Evolutionary conservation across 2,113 vertebrate species (phyloP), one percentile per base, ranked within the genome.

Genomic region (Platysternon megacephalum): DNA sequence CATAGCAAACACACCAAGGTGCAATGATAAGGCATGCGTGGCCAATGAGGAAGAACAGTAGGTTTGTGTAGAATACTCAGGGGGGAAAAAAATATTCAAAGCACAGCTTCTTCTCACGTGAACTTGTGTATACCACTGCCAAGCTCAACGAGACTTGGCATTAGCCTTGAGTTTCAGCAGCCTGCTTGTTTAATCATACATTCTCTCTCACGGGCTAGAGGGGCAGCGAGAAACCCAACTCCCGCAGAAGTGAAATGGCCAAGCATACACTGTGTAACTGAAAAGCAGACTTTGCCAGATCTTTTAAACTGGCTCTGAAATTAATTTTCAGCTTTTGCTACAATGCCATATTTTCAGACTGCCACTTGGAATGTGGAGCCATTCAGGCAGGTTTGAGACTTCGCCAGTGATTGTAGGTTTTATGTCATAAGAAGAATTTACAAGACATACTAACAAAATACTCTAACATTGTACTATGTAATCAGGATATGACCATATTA

Each of bases 291-390:
- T 51, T 51, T 51, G 48, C 48, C 79, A 51, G 48, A 35, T 12
- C 32, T 48, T 49, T 79, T 35, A 79, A 79, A 51, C 48, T 21
- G 5, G 79, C 48, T 12, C 17, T 21, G 17, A 52, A 80, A 22
- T 11, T 11, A 51, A 49, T 29, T 5, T 22, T 19, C 12, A 11
- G 79, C 49, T 32, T 80, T 48, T 79, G 46, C 48, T 49, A 35
- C 46, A 35, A 35, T 32, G 48, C 5, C 32, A 11, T 29, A 11
- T 11, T 51, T 48, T 29, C 68, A 29, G 46, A 48, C 74, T 16
- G 76, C 26, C 76, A 32, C 4, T 16, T 28, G 13, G 29, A 2
- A 22, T 1, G 1, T 1, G 3, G n/a, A 10, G 28, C 53, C 17
- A 72, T n/a, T 19, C 1, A 22, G 1, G 28, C 10, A 16, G 29